A percentile compares a stretch with the other conserved stretches of the same genome.
These are phyloP conservation scores for Spilosoma lubricipeda DNA, from an alignment of 2,888 invertebrate genomes.

Conservation along the genomic window DNA sequence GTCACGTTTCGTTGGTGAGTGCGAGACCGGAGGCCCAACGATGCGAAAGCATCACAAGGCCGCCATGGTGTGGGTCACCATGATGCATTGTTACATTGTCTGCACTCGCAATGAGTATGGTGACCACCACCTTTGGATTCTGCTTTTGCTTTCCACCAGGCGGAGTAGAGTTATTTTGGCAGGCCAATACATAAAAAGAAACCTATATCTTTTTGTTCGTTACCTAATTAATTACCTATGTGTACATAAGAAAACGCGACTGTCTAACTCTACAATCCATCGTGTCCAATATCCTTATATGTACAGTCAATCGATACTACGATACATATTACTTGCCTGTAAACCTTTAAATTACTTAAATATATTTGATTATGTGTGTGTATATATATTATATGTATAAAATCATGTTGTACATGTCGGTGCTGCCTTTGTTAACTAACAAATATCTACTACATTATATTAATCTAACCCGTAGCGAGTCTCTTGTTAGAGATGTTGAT, in stretches of 20 bases:
- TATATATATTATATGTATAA: background rate
- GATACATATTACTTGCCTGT: background rate
- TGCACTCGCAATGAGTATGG: too few relatives aligned
- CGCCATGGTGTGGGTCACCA: too few relatives aligned
- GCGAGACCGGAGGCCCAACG: too few relatives aligned
- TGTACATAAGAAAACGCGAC: background rate
- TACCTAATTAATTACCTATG: background rate
- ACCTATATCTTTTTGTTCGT: background rate
- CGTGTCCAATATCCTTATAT: constrained; percentile 6
- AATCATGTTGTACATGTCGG: background rate
- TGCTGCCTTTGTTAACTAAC: background rate
- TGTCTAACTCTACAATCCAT: background rate
- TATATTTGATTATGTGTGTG: background rate
- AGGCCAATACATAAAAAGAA: too few relatives aligned
- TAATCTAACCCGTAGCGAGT: background rate
- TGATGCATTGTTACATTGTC: too few relatives aligned
- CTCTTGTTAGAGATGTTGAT: background rate
- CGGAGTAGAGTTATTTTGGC: too few relatives aligned
- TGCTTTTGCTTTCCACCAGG: too few relatives aligned
- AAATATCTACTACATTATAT: background rate
- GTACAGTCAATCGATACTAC: constrained; percentile 2
- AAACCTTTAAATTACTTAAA: background rate
- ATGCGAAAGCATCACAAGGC: too few relatives aligned
- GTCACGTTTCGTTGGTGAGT: too few relatives aligned
- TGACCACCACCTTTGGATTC: too few relatives aligned